Evolutionary conservation across 2,888 invertebrate species (phyloP), one percentile per base, ranked within the genome.

Genomic region (Tholera decimalis): DNA sequence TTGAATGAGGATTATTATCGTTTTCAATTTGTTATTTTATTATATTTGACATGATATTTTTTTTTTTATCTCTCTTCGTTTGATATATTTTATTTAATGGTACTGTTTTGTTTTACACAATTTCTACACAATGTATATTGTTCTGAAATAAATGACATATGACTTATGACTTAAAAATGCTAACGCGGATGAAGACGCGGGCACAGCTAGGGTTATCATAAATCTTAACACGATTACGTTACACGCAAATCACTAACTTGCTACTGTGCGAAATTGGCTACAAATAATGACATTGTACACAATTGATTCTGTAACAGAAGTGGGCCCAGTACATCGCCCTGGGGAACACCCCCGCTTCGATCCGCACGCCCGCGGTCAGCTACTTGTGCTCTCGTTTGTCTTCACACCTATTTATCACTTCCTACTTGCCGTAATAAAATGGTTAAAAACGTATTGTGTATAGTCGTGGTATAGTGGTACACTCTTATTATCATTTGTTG

Each of bases 301-400:
- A 73, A 72, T 79, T 80, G 66, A 75, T 77, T 63, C 55, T 56
- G 66, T 79, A 76, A 80, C 63, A 73, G 64, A 64, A 76, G 56
- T 78, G 71, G 77, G 67, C 80, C 68, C 72, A 80, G 72, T 73
- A 81, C 72, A 70, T 63, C 64, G 73, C 87, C 87, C 80, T 79
- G 68, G 80, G 86, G 86, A 85, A 72, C 69, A 61, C 82, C 56
- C 47, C 41, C n/a, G n/a, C n/a, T n/a, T 39, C 54, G 49, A 41
- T 49, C 46, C 51, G 67, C 64, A n/a, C n/a, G n/a, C 44, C 43
- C 43, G 49, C 54, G 65, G 49, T 67, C 57, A 54, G 46, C 67
- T 57, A 77, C 74, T 79, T 72, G 83, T 74, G 67, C 53, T 71
- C 56, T 79, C 73, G 60, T 63, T 73, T 81, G 69, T 68, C 56